phyloP scores from a whole-genome alignment of 2,888 invertebrate genomes.

The Calameuta pallipes region DNA sequence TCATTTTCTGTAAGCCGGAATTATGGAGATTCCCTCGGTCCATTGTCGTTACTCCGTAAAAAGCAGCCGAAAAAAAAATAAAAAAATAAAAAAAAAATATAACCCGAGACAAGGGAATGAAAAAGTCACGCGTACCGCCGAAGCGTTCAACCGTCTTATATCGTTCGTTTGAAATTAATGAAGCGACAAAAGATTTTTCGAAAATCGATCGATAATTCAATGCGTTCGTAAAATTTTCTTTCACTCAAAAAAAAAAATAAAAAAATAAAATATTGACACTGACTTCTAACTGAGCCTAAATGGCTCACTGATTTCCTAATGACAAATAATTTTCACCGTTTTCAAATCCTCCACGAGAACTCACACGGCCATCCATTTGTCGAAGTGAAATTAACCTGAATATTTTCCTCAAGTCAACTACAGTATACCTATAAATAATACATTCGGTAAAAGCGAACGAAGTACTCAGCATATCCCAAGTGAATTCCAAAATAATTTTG shows the following conservation, averaged over 20 bases:
- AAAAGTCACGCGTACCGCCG: background rate
- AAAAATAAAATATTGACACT: background rate
- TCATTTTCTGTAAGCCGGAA: conserved; percentile 64
- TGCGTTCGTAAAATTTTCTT: background rate
- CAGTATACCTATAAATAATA: background rate
- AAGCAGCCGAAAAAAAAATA: background rate
- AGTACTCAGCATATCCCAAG: no score
- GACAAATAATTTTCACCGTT: background rate
- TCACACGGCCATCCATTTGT: background rate
- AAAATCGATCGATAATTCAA: background rate
- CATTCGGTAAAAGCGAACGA: background rate
- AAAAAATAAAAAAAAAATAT: no score
- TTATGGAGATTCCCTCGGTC: conserved; percentile 59
- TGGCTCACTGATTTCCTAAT: background rate
- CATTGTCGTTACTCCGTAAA: conserved; percentile 21
- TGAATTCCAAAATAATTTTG: no score
- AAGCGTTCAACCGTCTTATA: no score
- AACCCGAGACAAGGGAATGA: background rate
- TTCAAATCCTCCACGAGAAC: no score
- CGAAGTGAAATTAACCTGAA: background rate
- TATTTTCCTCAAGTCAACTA: background rate
- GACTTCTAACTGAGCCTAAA: background rate
- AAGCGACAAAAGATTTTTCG: no score
- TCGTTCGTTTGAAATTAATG: no score
- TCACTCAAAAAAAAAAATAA: background rate